These are phyloP conservation scores for Gymnorhina tibicen DNA, from an alignment of 2,113 vertebrate species.

Conservation along the genomic window DNA sequence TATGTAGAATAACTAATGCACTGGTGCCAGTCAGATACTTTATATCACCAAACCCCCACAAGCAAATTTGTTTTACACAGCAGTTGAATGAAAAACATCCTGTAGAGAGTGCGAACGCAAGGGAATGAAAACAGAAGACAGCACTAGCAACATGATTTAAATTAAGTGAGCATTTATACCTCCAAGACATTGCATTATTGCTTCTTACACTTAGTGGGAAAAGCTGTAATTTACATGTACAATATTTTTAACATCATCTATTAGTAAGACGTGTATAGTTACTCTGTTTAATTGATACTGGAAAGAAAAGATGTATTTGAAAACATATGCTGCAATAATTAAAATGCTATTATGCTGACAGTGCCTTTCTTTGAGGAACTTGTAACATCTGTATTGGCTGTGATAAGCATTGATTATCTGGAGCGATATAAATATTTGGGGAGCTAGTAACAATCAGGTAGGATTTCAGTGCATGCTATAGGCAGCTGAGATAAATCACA, in stretches of 20 bases:
- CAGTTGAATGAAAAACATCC: conserved; percentile 37
- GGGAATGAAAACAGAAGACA: conserved; percentile 47
- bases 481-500: conserved; percentile 71
- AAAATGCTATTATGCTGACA: conserved; percentile 73
- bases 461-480: conserved; percentile 60
- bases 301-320: conserved; percentile 55
- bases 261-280: conserved; percentile 15
- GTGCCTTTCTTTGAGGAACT: conserved; percentile 67
- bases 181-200: conserved; percentile 32
- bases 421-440: conserved; percentile 74
- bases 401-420: conserved; percentile 79
- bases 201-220: conserved; percentile 27
- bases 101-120: conserved; percentile 16
- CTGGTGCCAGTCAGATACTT: conserved; percentile 43
- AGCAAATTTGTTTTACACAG: conserved; percentile 65
- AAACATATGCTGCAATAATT: conserved; percentile 69
- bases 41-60: conserved; percentile 45
- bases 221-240: conserved; percentile 45
- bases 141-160: conserved; percentile 54
- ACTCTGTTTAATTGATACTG: background rate
- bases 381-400: conserved; percentile 71
- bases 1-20: conserved; percentile 1
- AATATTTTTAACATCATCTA: conserved; percentile 29
- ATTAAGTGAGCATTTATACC: conserved; percentile 61
- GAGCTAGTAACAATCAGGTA: conserved; percentile 71